These are phyloP conservation scores for Heliconius cydno DNA, from an alignment of 2,888 invertebrate genomes.

Conservation along the genomic window DNA sequence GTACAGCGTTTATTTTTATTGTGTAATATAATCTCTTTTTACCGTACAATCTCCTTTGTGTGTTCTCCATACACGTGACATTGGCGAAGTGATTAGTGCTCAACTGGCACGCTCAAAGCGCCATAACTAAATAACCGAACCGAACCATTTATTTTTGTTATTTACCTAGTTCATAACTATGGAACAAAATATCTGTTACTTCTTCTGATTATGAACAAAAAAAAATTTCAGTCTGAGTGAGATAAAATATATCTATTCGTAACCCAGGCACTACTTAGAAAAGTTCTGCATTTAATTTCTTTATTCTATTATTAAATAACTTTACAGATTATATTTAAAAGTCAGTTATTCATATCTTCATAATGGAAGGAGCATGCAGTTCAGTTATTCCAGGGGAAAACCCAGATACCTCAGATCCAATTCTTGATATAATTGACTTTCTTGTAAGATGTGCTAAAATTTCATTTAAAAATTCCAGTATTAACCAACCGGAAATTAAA, in stretches of 20 bases:
- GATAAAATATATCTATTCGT: not conserved
- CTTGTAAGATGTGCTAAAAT: conserved; percentile 85
- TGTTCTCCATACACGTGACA: no score
- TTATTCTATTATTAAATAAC: not conserved
- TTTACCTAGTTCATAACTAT: no score
- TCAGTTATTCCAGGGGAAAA: conserved; percentile 37
- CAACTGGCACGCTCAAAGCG: no score
- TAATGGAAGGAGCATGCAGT: conserved; percentile 32
- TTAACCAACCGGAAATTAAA: conserved; percentile 89
- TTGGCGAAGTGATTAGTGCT: no score
- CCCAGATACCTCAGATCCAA: conserved; percentile 64
- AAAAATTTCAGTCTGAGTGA: not conserved
- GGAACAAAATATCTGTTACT: no score
- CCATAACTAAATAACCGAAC: no score
- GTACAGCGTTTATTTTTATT: no score
- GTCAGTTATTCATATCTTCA: not conserved
- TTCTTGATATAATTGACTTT: conserved; percentile 84
- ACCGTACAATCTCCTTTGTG: no score
- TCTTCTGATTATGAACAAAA: no score
- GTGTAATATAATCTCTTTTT: no score
- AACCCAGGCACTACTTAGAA: not conserved
- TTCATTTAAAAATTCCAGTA: conserved; percentile 92
- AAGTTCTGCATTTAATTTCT: not conserved
- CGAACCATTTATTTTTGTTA: no score
- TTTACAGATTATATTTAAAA: not conserved